These are phyloP conservation scores for Oenanthe melanoleuca DNA, from an alignment of 2,113 vertebrate species.

Conservation along the genomic window DNA sequence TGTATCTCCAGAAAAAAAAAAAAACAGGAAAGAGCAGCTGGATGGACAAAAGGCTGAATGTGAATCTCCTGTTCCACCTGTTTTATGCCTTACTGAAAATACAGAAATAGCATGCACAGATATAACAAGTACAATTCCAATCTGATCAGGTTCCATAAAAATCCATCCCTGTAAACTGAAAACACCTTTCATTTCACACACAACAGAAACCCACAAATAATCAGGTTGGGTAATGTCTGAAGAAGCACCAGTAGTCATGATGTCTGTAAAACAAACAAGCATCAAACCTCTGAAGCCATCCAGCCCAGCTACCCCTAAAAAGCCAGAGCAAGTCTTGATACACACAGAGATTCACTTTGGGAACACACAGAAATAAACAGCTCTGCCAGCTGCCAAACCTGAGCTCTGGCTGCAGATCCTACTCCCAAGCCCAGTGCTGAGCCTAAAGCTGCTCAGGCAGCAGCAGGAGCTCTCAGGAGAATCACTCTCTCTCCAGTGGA, in stretches of 20 bases:
- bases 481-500: neutral
- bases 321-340: neutral
- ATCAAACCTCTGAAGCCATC: neutral
- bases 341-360: neutral
- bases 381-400: neutral
- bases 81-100: neutral
- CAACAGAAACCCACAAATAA: neutral
- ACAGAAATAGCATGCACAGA: neutral
- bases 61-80: neutral
- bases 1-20: neutral
- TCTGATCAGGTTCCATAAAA: neutral
- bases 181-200: neutral
- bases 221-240: neutral
- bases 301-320: conserved; percentile 1
- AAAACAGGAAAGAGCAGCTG: neutral
- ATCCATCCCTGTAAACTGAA: neutral
- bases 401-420: neutral
- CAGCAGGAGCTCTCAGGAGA: neutral
- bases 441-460: neutral
- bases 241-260: neutral
- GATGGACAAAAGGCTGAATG: neutral
- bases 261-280: neutral
- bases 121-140: neutral
- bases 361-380: neutral
- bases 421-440: neutral